phyloP scores from a whole-genome alignment of 2,888 invertebrate genomes.

The Mythimna vitellina region DNA sequence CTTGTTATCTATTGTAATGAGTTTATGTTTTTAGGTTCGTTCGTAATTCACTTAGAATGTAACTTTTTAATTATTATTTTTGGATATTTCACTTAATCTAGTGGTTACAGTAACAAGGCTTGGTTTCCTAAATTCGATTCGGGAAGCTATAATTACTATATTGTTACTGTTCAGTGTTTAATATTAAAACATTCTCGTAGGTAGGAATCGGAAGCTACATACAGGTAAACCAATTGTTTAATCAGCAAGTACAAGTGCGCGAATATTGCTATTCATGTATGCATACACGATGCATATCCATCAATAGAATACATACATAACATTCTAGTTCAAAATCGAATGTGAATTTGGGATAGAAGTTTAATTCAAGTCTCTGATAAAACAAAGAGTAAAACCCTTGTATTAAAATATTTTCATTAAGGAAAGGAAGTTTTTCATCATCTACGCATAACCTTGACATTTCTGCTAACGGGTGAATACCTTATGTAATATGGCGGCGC shows the following conservation, averaged over 20 bases:
- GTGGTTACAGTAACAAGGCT: neutral
- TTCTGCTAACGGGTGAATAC: constrained; percentile 39
- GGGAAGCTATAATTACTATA: neutral
- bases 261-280: constrained; percentile 51
- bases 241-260: constrained; percentile 42
- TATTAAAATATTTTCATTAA: constrained; percentile 50
- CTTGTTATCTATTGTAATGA: constrained; percentile 28
- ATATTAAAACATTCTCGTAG: neutral
- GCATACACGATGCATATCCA: constrained; percentile 29
- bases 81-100: neutral
- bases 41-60: neutral
- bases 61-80: neutral
- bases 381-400: constrained; percentile 7
- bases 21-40: constrained; percentile 23
- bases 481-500: constrained; percentile 42
- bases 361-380: constrained; percentile 21
- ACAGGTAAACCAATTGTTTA: constrained; percentile 21
- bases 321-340: constrained; percentile 32
- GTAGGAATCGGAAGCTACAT: neutral
- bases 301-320: constrained; percentile 18
- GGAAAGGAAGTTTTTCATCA: constrained; percentile 36
- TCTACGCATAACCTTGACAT: constrained; percentile 45
- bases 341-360: constrained; percentile 16
- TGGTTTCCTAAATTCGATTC: neutral
- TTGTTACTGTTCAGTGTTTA: neutral